Percentiles rank a stretch among this genome's conserved stretches.
Evolutionary conservation across 2,888 invertebrate genomes (phyloP).

Genomic region (Volucella inflata): DNA sequence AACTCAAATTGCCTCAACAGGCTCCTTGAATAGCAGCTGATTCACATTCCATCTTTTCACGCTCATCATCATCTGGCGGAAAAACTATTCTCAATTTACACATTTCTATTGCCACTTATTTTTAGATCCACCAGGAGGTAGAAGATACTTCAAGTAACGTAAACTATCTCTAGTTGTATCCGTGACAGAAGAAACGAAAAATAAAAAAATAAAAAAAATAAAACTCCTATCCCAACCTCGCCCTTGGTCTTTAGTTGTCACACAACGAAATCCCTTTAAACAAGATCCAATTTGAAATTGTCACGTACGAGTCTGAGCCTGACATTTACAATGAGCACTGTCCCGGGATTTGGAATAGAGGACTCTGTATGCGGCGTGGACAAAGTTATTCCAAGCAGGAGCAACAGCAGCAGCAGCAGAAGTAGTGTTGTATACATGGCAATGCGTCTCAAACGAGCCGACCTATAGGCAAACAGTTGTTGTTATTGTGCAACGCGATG

Average conservation of each 20-base stretch:
- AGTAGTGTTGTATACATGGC: conserved; percentile 4
- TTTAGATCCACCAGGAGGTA: conserved; percentile 24
- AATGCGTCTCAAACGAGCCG: conserved; percentile 69
- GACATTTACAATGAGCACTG: conserved; percentile 47
- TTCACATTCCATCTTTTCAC: conserved; percentile 47
- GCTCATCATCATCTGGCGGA: conserved; percentile 42
- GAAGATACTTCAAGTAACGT: conserved; percentile 18
- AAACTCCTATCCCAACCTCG: conserved; percentile 8
- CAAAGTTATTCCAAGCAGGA: conserved; percentile 12
- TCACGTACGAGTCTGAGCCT: conserved; percentile 65
- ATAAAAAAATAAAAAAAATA: too few species aligned
- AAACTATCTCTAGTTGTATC: conserved; percentile 24
- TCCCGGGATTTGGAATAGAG: neutral
- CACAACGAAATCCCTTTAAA: conserved; percentile 49
- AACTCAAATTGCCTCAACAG: neutral
- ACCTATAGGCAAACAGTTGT: conserved; percentile 48
- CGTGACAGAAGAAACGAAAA: conserved; percentile 17
- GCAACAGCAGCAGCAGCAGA: conserved; percentile 18
- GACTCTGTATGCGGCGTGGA: conserved; percentile 27
- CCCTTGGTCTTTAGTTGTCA: conserved; percentile 47
- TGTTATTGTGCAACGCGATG: conserved; percentile 12
- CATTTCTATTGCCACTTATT: conserved; percentile 55
- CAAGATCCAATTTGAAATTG: conserved; percentile 71
- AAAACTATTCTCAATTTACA: conserved; percentile 51
- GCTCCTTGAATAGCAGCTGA: conserved; percentile 36